phyloP scores from a whole-genome alignment of 1,140 invertebrate species.

The Drosophila ironensis region DNA sequence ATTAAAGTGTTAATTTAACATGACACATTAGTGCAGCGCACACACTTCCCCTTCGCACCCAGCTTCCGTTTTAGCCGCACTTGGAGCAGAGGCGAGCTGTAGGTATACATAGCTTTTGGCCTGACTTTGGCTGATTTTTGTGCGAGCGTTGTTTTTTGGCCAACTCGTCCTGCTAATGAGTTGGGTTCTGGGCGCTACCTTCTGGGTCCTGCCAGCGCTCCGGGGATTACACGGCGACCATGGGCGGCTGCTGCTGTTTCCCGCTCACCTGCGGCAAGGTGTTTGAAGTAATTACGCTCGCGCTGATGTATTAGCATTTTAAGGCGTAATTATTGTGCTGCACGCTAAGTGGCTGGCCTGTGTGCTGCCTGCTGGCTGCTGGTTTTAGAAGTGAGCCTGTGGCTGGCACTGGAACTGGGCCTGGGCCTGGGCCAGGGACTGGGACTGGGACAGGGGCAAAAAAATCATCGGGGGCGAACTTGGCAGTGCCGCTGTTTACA shows the following conservation, averaged over 20 bases:
- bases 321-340: constrained; percentile 61
- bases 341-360: constrained; percentile 45
- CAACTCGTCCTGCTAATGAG: constrained; percentile 64
- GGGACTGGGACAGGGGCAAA: no score
- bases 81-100: no score
- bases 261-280: constrained; percentile 45
- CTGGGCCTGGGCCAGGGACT: no score
- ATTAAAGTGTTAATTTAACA: constrained; percentile 82
- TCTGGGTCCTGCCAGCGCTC: constrained; percentile 9
- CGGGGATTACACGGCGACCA: constrained; percentile 33
- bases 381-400: no score
- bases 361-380: no score
- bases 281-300: constrained; percentile 76
- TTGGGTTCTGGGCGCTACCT: no score
- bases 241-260: constrained; percentile 1
- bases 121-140: constrained; percentile 21
- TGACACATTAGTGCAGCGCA: constrained; percentile 77
- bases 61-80: background rate
- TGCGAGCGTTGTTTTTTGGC: constrained; percentile 25
- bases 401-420: no score
- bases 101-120: background rate
- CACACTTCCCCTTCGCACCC: constrained; percentile 7
- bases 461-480: constrained; percentile 10
- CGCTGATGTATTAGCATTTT: constrained; percentile 75
- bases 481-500: constrained; percentile 16